A percentile compares a stretch with the other conserved stretches of the same genome.
Evolutionary conservation across 2,797 vertebrate genomes (phyloP).

Genomic region (Syngnathus rostellatus): DNA sequence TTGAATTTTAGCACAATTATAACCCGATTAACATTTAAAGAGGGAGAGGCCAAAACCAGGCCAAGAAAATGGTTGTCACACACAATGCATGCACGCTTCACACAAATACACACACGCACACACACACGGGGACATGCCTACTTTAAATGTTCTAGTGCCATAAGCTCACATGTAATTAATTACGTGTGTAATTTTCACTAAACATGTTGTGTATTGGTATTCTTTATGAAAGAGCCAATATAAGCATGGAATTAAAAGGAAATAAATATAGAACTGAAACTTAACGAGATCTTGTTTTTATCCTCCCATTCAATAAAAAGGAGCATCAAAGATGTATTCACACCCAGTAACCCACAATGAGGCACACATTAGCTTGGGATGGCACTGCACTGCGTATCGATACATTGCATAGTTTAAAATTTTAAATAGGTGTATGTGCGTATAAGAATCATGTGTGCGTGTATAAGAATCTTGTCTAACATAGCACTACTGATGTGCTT

Average conservation of each 20-base stretch:
- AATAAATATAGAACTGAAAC: neutral
- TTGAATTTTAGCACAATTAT: neutral
- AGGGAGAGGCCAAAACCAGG: neutral
- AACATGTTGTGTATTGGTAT: neutral
- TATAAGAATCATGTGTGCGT: neutral
- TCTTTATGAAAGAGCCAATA: neutral
- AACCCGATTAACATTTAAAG: neutral
- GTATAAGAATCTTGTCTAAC: neutral
- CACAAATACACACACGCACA: slow-evolving; percentile 13
- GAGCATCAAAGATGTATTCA: slow-evolving; percentile 42
- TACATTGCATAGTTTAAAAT: neutral
- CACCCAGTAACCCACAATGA: slow-evolving; percentile 2
- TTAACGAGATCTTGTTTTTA: slow-evolving; percentile 59
- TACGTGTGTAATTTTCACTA: neutral
- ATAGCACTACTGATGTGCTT: neutral
- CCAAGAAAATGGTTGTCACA: slow-evolving; percentile 49
- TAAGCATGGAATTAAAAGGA: neutral
- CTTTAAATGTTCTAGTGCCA: slow-evolving; percentile 13
- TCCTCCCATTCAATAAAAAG: slow-evolving; percentile 61
- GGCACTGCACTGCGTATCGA: neutral
- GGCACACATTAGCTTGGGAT: slow-evolving; percentile 37
- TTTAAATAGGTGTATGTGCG: neutral
- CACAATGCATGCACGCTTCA: slow-evolving; percentile 4
- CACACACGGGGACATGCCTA: slow-evolving; percentile 8
- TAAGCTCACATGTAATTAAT: slow-evolving; percentile 5